Base-by-base conservation (phyloP, 2,113 vertebrate species). In the Mionectes macconnelli region DNA sequence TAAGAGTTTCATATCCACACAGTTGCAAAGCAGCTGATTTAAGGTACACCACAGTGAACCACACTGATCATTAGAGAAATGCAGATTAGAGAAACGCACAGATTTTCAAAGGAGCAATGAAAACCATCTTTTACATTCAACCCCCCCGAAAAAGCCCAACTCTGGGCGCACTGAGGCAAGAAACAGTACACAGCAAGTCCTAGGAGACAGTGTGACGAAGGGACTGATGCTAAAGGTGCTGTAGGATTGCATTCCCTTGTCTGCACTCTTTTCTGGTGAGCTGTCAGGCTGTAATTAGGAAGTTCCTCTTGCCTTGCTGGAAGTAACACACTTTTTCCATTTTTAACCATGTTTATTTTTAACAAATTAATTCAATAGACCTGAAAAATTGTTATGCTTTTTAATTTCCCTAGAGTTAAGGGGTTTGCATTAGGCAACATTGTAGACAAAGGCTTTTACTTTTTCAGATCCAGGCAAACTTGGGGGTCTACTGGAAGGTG, bases 271-370 rank as follows among this genome's bases (percentile, higher is more conserved):
- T 74, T 53, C 50, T 63, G 42, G 23, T 55, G 47, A 75, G 37
- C 16, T 77, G 22, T 80, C 47, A 45, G 22, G 35, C 19, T 66
- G 37, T 24, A 73, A n/a, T 60, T n/a, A 47, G 33, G 44, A 85
- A 64, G 27, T 50, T 79, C 57, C 22, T 30, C 57, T 82, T 79
- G 39, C 33, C 27, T 92, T 75, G 20, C 28, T 90, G 74, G 42
- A 93, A 81, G 56, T 55, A 72, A 75, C 17, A 55, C 3, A 4
- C 14, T 82, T 74, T 88, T 81, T 45, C 35, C 21, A 53, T 59
- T 93, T 93, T 76, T 75, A 90, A 44, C 23, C 9, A 31, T 89
- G 69, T 82, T 95, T 91, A 75, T 82, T 91, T 93, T 96, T 64
- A 89, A 87, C 33, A 75, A 89, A 87, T 81, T 76, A 79, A 64